These are phyloP conservation scores for Myotis davidii DNA, from an alignment of 2,113 vertebrate species.

Conservation along the genomic window DNA sequence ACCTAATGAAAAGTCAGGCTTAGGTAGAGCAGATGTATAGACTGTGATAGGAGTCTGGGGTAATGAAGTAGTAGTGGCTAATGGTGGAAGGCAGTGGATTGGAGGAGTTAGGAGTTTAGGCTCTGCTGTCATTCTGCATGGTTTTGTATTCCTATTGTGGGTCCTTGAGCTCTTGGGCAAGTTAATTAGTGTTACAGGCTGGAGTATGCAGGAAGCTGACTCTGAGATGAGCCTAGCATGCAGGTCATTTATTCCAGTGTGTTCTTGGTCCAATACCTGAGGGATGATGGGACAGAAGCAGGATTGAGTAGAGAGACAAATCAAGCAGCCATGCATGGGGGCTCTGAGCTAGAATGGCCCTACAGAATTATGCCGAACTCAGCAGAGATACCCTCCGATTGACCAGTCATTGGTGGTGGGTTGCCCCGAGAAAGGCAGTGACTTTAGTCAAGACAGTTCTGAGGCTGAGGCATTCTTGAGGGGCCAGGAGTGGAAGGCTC, in stretches of 20 bases:
- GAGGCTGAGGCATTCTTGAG: neutral
- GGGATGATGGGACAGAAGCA: neutral
- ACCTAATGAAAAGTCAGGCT: neutral
- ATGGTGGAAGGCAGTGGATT: accelerated
- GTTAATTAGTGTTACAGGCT: neutral
- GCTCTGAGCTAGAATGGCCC: neutral
- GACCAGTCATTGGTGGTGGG: neutral
- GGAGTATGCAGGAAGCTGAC: neutral
- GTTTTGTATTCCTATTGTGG: neutral
- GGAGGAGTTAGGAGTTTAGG: neutral
- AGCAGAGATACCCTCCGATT: neutral
- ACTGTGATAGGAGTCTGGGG: neutral
- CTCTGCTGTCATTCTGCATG: neutral
- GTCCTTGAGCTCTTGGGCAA: neutral
- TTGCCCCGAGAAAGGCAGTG: neutral
- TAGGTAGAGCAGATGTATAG: neutral
- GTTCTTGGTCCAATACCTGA: neutral
- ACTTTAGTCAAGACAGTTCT: neutral
- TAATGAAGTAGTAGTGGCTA: neutral
- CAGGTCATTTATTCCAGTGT: neutral
- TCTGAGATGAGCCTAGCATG: neutral
- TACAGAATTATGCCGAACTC: neutral
- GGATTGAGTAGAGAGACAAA: neutral
- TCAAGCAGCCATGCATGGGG: accelerated
- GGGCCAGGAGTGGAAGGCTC: neutral